A percentile compares a stretch with the other conserved stretches of the same genome.
Evolutionary conservation across 2,888 invertebrate species (phyloP).

Genomic region (Chydorus sphaericus): DNA sequence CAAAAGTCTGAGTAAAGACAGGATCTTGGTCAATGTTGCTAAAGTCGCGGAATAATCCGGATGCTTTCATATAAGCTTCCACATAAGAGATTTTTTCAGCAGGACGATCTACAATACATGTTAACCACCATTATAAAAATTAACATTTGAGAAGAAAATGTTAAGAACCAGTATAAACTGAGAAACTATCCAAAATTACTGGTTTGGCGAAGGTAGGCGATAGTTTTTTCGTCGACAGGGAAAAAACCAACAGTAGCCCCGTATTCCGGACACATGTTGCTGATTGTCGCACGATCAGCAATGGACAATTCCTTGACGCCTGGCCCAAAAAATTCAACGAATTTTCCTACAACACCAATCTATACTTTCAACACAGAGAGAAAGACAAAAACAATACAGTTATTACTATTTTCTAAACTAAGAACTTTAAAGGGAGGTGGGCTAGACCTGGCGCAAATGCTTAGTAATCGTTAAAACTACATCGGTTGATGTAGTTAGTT

Average conservation of each 20-base stretch:
- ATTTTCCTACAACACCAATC: slow-evolving; percentile 92
- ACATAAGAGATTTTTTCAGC: slow-evolving; percentile 60
- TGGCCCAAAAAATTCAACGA: slow-evolving; percentile 96
- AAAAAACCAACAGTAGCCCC: slow-evolving; percentile 94
- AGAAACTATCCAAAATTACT: slow-evolving; percentile 39
- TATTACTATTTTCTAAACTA: background rate
- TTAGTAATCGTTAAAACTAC: slow-evolving; percentile 61
- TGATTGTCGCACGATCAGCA: slow-evolving; percentile 92
- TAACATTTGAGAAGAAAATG: background rate
- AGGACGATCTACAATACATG: slow-evolving; percentile 51
- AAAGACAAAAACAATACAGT: slow-evolving; percentile 22
- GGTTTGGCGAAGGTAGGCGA: slow-evolving; percentile 72
- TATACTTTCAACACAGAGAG: slow-evolving; percentile 62
- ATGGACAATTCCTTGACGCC: slow-evolving; percentile 82
- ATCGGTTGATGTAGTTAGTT: slow-evolving; percentile 86
- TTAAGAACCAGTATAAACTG: background rate
- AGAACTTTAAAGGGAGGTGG: background rate
- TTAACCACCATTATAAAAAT: slow-evolving; percentile 1
- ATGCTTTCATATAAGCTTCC: slow-evolving; percentile 63
- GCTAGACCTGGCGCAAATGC: background rate
- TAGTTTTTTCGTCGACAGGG: slow-evolving; percentile 67
- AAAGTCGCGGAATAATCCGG: slow-evolving; percentile 72
- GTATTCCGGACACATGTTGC: slow-evolving; percentile 98
- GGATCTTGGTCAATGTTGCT: slow-evolving; percentile 60
- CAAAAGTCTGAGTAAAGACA: slow-evolving; percentile 59